Conservation (phyloP, 2,888 invertebrate genomes). For the Protula sp. region DNA sequence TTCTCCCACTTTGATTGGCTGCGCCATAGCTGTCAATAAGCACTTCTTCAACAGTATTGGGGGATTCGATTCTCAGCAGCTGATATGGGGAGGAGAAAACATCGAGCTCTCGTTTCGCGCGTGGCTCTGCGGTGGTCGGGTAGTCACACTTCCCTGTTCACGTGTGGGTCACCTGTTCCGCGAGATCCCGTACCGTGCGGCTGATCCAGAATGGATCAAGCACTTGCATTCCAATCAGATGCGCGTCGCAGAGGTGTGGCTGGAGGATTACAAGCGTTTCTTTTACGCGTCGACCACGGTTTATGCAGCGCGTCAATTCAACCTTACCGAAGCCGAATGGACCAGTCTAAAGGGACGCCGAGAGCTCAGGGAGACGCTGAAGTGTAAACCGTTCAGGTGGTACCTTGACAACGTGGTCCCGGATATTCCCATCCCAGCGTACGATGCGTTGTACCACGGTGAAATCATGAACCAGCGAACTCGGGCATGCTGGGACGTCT, state of each 20-base stretch:
- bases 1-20: conserved; percentile 21
- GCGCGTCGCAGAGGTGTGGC: conserved; percentile 16
- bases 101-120: conserved; percentile 17
- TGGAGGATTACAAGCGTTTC: conserved; percentile 12
- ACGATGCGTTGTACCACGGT: conserved; percentile 10
- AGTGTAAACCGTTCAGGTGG: conserved; percentile 94
- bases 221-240: conserved; percentile 16
- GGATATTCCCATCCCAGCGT: conserved; percentile 60
- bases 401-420: conserved; percentile 93
- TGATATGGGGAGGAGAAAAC: conserved; percentile 23
- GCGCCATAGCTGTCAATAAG: conserved; percentile 20
- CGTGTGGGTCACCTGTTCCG: conserved; percentile 19
- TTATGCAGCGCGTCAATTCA: conserved; percentile 2
- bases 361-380: conserved; percentile 70
- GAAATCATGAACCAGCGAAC: conserved; percentile 15
- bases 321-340: conserved; percentile 6
- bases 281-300: conserved; percentile 16
- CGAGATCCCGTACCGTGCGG: conserved; percentile 5
- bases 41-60: conserved; percentile 19
- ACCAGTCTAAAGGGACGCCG: conserved; percentile 55
- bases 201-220: conserved; percentile 4
- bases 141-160: conserved; percentile 18
- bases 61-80: conserved; percentile 12
- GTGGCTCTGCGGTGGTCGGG: conserved; percentile 19
- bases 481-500: conserved; percentile 15